A percentile compares a stretch with the other conserved stretches of the same genome.
These are phyloP conservation scores for Hypena proboscidalis DNA, from an alignment of 2,888 invertebrate genomes.

Conservation along the genomic window DNA sequence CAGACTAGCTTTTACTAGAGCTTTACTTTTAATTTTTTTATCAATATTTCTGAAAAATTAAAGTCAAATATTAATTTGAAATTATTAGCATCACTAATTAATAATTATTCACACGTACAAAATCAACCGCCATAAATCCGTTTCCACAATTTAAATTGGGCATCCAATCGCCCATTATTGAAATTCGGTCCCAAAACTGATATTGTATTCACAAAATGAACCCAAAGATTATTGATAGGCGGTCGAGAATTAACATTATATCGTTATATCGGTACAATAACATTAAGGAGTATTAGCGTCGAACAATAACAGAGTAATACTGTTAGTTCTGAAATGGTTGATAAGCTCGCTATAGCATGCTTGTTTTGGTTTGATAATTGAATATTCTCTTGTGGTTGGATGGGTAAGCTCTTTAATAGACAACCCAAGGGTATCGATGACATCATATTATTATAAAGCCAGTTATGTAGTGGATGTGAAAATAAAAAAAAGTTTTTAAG, in stretches of 20 bases:
- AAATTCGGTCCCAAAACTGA: slow-evolving; percentile 27
- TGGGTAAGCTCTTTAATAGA: too few species aligned
- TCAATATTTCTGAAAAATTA: too few species aligned
- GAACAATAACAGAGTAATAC: not conserved
- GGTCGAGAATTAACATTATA: slow-evolving; percentile 41
- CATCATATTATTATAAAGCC: too few species aligned
- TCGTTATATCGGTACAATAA: slow-evolving; percentile 27
- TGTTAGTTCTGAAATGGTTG: not conserved
- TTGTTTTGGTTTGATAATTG: not conserved
- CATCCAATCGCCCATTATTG: slow-evolving; percentile 22
- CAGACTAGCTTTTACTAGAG: too few species aligned
- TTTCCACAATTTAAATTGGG: slow-evolving; percentile 9
- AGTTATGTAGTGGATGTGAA: too few species aligned
- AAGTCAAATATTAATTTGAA: too few species aligned
- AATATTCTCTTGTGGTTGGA: too few species aligned
- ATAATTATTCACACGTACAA: not conserved
- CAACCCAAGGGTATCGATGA: too few species aligned
- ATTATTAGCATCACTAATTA: too few species aligned
- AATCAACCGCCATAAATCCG: not conserved
- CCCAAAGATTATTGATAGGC: slow-evolving; percentile 37
- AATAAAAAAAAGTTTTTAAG: too few species aligned
- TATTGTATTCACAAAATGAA: slow-evolving; percentile 35
- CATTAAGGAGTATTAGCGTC: slow-evolving; percentile 17
- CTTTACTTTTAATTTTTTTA: too few species aligned
- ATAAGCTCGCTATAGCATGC: not conserved